Conservation (phyloP, 2,113 vertebrate species). For the Raja brachyura region DNA sequence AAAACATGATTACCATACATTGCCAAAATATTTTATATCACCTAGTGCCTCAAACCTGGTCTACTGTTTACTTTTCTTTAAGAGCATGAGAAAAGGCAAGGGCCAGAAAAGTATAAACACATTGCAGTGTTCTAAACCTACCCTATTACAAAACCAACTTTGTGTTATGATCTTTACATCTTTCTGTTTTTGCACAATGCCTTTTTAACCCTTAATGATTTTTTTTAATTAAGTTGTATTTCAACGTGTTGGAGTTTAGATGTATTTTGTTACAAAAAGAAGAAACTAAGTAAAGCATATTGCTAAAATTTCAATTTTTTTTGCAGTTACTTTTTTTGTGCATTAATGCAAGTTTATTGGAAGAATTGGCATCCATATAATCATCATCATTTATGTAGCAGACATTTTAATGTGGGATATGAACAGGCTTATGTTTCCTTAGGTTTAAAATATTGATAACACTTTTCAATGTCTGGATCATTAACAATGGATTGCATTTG, state of each 20-base stretch:
- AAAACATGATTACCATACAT: neutral
- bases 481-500: neutral
- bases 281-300: slow-evolving; percentile 27
- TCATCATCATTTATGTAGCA: neutral
- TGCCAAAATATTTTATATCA: neutral
- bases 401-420: neutral
- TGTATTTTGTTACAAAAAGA: neutral
- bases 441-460: neutral
- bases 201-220: neutral
- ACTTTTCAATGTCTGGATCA: neutral
- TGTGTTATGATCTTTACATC: neutral
- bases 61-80: neutral
- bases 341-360: neutral
- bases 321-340: neutral
- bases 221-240: neutral
- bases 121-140: neutral
- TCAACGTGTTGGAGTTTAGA: neutral
- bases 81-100: neutral
- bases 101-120: neutral
- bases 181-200: slow-evolving; percentile 1
- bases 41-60: neutral
- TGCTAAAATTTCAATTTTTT: slow-evolving; percentile 5
- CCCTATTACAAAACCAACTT: neutral
- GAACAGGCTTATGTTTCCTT: neutral
- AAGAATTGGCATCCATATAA: neutral